Conservation (phyloP, 2,113 vertebrate species). For the Chaetorhynchus papuensis region DNA sequence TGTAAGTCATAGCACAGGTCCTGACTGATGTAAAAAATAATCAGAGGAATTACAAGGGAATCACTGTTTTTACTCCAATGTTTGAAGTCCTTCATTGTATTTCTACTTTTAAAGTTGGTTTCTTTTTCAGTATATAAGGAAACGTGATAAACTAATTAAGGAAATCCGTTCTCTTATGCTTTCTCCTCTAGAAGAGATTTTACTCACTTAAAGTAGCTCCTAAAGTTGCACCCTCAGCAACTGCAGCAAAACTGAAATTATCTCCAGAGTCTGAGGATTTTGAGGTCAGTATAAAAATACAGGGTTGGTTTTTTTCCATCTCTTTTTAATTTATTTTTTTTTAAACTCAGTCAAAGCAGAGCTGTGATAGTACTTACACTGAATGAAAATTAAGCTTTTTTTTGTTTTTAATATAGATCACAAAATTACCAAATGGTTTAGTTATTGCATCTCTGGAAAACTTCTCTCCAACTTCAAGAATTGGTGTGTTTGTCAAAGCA, state of each 20-base stretch:
- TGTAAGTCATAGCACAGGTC: not conserved
- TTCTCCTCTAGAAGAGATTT: constrained; percentile 82
- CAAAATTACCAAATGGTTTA: constrained; percentile 88
- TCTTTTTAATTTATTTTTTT: not conserved
- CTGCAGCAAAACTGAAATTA: constrained; percentile 67
- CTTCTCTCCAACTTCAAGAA: constrained; percentile 87
- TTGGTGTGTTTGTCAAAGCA: constrained; percentile 88
- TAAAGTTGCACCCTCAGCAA: constrained; percentile 67
- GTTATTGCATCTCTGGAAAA: constrained; percentile 92
- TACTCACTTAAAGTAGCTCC: constrained; percentile 88
- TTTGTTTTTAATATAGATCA: constrained; percentile 76
- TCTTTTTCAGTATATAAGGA: not conserved
- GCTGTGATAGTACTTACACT: not conserved
- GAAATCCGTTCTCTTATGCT: not conserved
- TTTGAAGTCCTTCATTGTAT: not conserved
- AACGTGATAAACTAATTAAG: not conserved
- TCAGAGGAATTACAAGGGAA: not conserved
- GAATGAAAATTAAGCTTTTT: not conserved
- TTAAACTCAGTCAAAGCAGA: not conserved
- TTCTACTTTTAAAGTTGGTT: not conserved
- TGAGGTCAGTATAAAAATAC: constrained; percentile 80
- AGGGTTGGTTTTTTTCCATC: not conserved
- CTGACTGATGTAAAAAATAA: not conserved
- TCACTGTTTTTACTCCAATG: not conserved
- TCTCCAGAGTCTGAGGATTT: constrained; percentile 81